Evolutionary conservation across 1,140 invertebrate species (phyloP).

Genomic region (Lerema accius): DNA sequence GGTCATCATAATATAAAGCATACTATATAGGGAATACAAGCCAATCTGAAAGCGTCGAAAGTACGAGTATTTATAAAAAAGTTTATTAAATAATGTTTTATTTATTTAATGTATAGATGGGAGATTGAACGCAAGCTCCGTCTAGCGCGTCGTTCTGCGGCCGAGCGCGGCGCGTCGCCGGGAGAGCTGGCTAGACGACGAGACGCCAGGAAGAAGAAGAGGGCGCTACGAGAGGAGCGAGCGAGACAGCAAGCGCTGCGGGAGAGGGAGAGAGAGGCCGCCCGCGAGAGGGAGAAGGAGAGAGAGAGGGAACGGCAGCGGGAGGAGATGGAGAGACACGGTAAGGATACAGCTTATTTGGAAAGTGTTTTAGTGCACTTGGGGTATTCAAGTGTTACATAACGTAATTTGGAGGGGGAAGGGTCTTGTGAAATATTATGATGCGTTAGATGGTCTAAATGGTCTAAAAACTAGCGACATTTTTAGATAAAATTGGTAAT

Average conservation of each 20-base stretch:
- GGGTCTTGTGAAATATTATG: too few species aligned
- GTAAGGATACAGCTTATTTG: slow-evolving; percentile 74
- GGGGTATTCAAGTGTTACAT: too few species aligned
- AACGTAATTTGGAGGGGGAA: too few species aligned
- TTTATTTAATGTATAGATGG: slow-evolving; percentile 86
- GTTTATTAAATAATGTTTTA: too few species aligned
- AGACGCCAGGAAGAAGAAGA: slow-evolving; percentile 44
- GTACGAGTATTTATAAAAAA: too few species aligned
- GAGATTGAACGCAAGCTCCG: slow-evolving; percentile 98
- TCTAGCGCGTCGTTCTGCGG: slow-evolving; percentile 88
- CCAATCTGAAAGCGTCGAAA: too few species aligned
- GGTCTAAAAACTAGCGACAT: too few species aligned
- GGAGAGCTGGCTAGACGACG: slow-evolving; percentile 48
- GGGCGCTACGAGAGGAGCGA: slow-evolving; percentile 44
- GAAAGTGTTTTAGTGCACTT: slow-evolving; percentile 40
- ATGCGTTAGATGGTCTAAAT: too few species aligned
- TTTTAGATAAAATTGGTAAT: too few species aligned
- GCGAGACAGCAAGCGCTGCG: slow-evolving; percentile 59
- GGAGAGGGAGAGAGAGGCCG: slow-evolving; percentile 83
- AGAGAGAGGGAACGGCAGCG: slow-evolving; percentile 67
- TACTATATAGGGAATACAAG: too few species aligned
- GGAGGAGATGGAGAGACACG: slow-evolving; percentile 31
- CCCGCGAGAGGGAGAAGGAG: slow-evolving; percentile 59
- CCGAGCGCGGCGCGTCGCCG: slow-evolving; percentile 56
- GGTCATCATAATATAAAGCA: too few species aligned